Evolutionary conservation across 2,888 invertebrate genomes (phyloP).

Genomic region (Idaea aversata): DNA sequence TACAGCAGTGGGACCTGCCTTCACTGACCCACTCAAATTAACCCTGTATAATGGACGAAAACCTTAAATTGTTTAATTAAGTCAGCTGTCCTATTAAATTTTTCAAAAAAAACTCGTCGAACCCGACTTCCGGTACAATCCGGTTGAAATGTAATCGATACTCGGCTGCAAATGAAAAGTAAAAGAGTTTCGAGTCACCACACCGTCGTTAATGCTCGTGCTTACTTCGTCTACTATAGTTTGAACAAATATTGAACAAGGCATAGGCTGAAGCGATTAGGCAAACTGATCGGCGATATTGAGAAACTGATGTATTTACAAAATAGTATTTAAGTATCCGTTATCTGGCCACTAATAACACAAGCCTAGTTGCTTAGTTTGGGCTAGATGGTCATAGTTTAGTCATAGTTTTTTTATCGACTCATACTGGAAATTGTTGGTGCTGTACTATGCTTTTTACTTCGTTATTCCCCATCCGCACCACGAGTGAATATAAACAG

Average conservation of each 20-base stretch:
- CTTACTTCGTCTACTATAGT: conserved; percentile 48
- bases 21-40: not conserved
- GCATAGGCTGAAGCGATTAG: not conserved
- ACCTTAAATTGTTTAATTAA: not conserved
- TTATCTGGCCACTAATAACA: no score
- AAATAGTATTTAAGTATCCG: no score
- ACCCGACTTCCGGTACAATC: conserved; percentile 4
- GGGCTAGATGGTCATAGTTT: no score
- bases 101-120: not conserved
- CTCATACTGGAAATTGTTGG: no score
- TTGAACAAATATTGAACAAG: conserved; percentile 10
- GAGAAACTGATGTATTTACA: no score
- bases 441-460: no score
- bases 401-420: no score
- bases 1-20: no score
- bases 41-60: not conserved
- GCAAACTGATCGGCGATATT: not conserved
- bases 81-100: not conserved
- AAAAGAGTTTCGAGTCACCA: conserved; percentile 44
- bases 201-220: conserved; percentile 34
- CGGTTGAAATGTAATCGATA: conserved; percentile 32
- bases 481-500: no score
- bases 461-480: no score
- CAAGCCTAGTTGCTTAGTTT: no score
- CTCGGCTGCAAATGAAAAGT: conserved; percentile 45